Evolutionary conservation across 2,797 vertebrate species (phyloP), one percentile per base, ranked within the genome.

Genomic region (Myiothlypis chrysogaster): DNA sequence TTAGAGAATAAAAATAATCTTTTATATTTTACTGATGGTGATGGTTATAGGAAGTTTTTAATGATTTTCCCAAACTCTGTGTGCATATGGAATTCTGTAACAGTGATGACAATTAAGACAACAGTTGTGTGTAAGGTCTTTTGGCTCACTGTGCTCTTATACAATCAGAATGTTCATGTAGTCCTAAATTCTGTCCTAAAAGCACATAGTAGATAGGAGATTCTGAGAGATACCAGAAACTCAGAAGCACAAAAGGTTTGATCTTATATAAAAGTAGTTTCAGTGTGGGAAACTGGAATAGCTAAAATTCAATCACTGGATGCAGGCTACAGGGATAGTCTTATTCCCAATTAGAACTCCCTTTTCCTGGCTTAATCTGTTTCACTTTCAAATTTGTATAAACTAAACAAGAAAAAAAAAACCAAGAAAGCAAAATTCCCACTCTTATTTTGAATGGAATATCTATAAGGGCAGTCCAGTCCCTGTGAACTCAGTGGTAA

Each of bases 401-500:
- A 47, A 8, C 12, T 64, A 64, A 88, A 44, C 14, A 49, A 66
- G 16, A 14, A 41, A 61, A 83, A 83, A 30, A 27, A 57, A 65
- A 0, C 2, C 14, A 41, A 35, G 21, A 4, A 56, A 69, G 9
- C 8, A 44, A 61, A 32, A 8, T 0, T 5, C 22, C 27, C 11
- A 44, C 8, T 52, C 34, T 79, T 59, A n/a, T 64, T 87, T 57
- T 57, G 50, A 64, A 69, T 52, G 28, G 27, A 86, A 7, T 53
- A 81, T 55, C 23, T 41, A 2, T 3, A 77, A 52, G 32, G 18
- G 18, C 22, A 80, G 41, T n/a, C 49, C 71, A 50, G 37, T 44
- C 56, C 19, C 35, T 55, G 37, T 63, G 14, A 35, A 39, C 6
- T 80, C n/a, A 28, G 44, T 30, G 21, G 6, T n/a, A 43, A 59